Percentiles rank a stretch among this genome's conserved stretches.
phyloP scores from a whole-genome alignment of 2,888 invertebrate species.

The Drosophila gaucha region DNA sequence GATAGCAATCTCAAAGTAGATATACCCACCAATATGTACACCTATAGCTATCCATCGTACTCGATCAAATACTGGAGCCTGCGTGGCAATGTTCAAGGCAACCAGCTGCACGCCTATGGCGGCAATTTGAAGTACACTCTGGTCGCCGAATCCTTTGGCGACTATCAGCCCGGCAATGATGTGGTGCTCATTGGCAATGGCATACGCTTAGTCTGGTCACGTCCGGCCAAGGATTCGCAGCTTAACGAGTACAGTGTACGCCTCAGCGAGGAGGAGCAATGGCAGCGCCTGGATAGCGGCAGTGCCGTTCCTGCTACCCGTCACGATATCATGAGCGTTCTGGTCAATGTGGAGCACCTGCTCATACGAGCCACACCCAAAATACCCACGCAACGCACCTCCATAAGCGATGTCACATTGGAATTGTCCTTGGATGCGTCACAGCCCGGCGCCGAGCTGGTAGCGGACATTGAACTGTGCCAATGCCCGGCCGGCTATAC shows the following conservation, averaged over 20 bases:
- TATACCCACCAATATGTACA: slow-evolving; percentile 87
- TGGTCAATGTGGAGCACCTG: slow-evolving; percentile 93
- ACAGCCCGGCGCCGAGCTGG: slow-evolving; percentile 87
- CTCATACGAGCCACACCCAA: slow-evolving; percentile 93
- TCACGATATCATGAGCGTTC: slow-evolving; percentile 92
- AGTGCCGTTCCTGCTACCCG: slow-evolving; percentile 88
- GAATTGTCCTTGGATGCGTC: slow-evolving; percentile 88
- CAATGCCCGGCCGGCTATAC: slow-evolving; percentile 92
- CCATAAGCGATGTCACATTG: slow-evolving; percentile 93
- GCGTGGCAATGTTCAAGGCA: slow-evolving; percentile 89
- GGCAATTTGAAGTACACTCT: slow-evolving; percentile 92
- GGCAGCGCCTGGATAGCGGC: slow-evolving; percentile 87
- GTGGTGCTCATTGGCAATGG: slow-evolving; percentile 93
- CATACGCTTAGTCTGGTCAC: slow-evolving; percentile 90
- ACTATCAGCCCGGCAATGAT: slow-evolving; percentile 89
- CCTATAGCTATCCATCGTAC: slow-evolving; percentile 86
- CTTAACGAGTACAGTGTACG: slow-evolving; percentile 85
- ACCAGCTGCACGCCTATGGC: slow-evolving; percentile 94
- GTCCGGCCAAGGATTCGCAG: slow-evolving; percentile 60
- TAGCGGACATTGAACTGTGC: slow-evolving; percentile 93
- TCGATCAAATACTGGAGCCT: slow-evolving; percentile 90
- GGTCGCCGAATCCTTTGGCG: slow-evolving; percentile 87
- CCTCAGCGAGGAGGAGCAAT: slow-evolving; percentile 89
- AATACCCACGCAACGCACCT: slow-evolving; percentile 85
- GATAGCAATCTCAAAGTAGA: slow-evolving; percentile 85